Evolutionary conservation across 1,140 invertebrate genomes (phyloP).

Genomic region (Cotesia chilonis): DNA sequence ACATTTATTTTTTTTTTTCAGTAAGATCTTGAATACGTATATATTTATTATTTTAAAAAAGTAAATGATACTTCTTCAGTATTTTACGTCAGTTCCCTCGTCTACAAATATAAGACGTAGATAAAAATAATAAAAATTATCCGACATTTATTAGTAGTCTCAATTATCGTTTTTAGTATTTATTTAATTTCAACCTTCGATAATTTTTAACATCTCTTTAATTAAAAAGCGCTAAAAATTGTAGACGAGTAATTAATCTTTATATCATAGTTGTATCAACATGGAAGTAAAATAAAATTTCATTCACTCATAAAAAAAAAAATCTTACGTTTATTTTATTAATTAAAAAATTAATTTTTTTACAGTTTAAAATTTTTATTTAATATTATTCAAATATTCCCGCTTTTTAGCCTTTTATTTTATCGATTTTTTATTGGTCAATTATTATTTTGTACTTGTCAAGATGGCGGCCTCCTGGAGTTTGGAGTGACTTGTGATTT

Average conservation of each 20-base stretch:
- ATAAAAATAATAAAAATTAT: conserved; percentile 7
- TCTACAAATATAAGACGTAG: background rate
- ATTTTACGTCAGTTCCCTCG: background rate
- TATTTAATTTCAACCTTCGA: conserved; percentile 10
- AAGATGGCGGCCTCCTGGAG: conserved; percentile 9
- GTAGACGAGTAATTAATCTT: background rate
- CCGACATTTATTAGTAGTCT: background rate
- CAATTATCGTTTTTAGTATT: conserved; percentile 20
- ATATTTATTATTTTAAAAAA: conserved; percentile 8
- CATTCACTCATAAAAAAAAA: background rate
- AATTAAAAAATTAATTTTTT: background rate
- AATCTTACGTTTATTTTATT: background rate
- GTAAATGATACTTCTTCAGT: too few species aligned
- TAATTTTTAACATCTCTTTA: background rate
- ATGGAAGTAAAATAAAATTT: conserved; percentile 21
- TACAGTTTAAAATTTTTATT: too few species aligned
- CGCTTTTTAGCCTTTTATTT: background rate
- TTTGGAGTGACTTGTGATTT: conserved; percentile 30
- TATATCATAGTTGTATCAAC: conserved; percentile 7
- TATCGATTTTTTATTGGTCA: background rate
- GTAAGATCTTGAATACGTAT: background rate
- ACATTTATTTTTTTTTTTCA: too few species aligned
- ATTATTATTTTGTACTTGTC: too few species aligned
- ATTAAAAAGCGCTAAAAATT: conserved; percentile 12
- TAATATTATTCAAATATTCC: conserved; percentile 6